Evolutionary conservation across 2,113 vertebrate genomes (phyloP).

Genomic region (human (Homo sapiens)): DNA sequence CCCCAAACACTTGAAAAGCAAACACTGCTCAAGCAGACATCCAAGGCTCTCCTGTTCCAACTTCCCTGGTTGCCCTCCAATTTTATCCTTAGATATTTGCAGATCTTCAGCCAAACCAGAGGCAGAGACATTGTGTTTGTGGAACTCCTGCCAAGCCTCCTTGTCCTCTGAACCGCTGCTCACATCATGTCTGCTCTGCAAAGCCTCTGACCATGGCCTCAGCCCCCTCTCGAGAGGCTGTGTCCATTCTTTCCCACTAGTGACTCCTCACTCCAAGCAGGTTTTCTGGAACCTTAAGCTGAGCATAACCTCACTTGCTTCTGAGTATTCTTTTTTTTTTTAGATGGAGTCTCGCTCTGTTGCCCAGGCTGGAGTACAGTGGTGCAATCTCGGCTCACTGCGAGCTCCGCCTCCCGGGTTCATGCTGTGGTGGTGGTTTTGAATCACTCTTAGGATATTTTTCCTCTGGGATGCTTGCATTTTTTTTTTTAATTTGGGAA

Average conservation of each 20-base stretch:
- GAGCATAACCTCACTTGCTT: fast-evolving
- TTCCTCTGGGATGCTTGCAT: fast-evolving
- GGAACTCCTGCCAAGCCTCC: fast-evolving
- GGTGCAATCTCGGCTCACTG: no score
- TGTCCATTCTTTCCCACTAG: no score
- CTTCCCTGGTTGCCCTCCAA: fast-evolving
- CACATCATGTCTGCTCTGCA: background rate
- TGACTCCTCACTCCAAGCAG: fast-evolving
- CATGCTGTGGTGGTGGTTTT: background rate
- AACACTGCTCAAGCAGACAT: background rate
- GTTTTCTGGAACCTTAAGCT: background rate
- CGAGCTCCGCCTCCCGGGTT: no score
- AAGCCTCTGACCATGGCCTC: no score
- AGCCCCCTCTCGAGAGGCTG: background rate
- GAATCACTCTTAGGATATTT: background rate
- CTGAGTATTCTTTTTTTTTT: background rate
- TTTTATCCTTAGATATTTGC: background rate
- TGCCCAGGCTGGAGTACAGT: no score
- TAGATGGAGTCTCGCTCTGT: no score
- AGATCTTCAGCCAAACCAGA: background rate
- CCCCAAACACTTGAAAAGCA: background rate
- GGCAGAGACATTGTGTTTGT: no score
- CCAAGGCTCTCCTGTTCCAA: fast-evolving
- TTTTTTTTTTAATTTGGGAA: background rate
- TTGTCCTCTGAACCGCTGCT: background rate